These are phyloP conservation scores for Brachypalpus laphriformis DNA, from an alignment of 2,888 invertebrate genomes.

Conservation along the genomic window DNA sequence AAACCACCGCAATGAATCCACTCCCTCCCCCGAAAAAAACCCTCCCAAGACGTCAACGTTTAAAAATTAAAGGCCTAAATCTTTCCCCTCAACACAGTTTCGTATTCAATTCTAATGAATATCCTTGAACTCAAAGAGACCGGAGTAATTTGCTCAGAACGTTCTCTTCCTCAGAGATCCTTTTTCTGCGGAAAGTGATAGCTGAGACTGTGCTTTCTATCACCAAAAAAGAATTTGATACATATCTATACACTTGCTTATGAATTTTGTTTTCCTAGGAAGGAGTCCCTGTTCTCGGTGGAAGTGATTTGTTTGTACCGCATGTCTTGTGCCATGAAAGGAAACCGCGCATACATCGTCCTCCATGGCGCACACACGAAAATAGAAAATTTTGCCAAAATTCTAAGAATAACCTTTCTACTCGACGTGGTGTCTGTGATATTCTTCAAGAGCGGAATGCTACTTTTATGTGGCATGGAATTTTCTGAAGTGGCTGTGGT, in stretches of 20 bases:
- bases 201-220: slow-evolving; percentile 15
- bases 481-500: slow-evolving; percentile 51
- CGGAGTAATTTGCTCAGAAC: slow-evolving; percentile 16
- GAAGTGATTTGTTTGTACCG: slow-evolving; percentile 32
- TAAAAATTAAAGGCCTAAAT: slow-evolving; percentile 36
- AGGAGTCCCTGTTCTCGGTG: not conserved
- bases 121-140: slow-evolving; percentile 45
- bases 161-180: not conserved
- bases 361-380: not conserved
- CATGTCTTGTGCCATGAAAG: slow-evolving; percentile 26
- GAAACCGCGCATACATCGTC: slow-evolving; percentile 5
- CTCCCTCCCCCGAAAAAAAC: not conserved
- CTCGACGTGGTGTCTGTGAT: slow-evolving; percentile 49
- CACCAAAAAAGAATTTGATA: slow-evolving; percentile 6
- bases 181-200: slow-evolving; percentile 39
- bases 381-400: slow-evolving; percentile 45
- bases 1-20: slow-evolving; percentile 25
- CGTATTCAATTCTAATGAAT: slow-evolving; percentile 39
- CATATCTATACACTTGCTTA: too few species aligned
- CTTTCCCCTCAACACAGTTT: slow-evolving; percentile 14
- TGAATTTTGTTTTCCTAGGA: not conserved
- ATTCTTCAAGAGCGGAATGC: slow-evolving; percentile 9
- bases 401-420: slow-evolving; percentile 53
- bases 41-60: slow-evolving; percentile 22
- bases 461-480: slow-evolving; percentile 34